Evolutionary conservation across 2,113 vertebrate genomes (phyloP).

Genomic region (Bubalus kerabau): DNA sequence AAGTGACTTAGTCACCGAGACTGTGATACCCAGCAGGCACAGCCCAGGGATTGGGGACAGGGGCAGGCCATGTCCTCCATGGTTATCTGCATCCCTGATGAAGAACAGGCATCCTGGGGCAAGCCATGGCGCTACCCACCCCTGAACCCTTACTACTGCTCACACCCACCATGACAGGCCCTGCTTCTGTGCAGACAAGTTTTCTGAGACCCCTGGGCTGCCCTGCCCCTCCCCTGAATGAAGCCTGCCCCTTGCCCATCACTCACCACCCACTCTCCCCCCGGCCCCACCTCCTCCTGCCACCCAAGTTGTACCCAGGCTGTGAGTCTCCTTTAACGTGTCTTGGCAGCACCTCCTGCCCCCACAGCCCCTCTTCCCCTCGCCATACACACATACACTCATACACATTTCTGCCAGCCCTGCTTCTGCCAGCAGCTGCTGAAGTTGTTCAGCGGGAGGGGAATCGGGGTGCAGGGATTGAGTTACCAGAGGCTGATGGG

Average conservation of each 20-base stretch:
- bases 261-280: constrained; percentile 55
- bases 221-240: background rate
- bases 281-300: constrained; percentile 56
- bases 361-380: constrained; percentile 50
- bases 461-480: constrained; percentile 45
- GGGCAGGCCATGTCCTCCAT: constrained; percentile 5
- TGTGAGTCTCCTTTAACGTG: constrained; percentile 65
- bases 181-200: constrained; percentile 4
- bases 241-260: constrained; percentile 33
- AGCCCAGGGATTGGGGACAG: constrained; percentile 36
- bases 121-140: background rate
- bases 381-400: background rate
- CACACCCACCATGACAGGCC: background rate
- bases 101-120: background rate
- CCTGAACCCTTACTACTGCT: background rate
- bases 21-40: constrained; percentile 46
- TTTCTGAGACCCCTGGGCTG: constrained; percentile 51
- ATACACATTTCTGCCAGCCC: constrained; percentile 41
- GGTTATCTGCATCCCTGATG: background rate
- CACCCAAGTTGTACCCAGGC: constrained; percentile 72
- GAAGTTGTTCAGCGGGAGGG: constrained; percentile 46
- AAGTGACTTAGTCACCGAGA: constrained; percentile 70
- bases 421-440: constrained; percentile 63
- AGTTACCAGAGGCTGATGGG: constrained; percentile 61
- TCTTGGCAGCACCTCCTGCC: constrained; percentile 66